phyloP scores from a whole-genome alignment of 2,113 vertebrate genomes.

The Phrynosoma platyrhinos region DNA sequence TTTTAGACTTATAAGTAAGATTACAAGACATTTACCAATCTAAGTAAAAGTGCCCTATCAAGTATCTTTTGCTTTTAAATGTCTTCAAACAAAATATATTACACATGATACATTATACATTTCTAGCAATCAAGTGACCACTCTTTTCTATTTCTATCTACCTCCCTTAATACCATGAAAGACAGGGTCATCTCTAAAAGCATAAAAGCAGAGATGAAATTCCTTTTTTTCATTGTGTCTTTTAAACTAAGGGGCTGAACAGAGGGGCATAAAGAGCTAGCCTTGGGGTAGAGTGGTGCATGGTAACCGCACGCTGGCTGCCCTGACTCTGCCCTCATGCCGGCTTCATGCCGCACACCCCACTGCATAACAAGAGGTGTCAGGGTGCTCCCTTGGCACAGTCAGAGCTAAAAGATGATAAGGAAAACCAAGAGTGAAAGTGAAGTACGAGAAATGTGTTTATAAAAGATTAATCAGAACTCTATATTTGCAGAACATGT shows the following conservation, averaged over 20 bases:
- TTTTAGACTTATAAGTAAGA: background rate
- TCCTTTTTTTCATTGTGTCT: background rate
- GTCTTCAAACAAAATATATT: background rate
- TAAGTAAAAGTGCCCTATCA: no score
- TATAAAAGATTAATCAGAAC: slow-evolving; percentile 23
- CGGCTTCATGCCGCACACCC: no score
- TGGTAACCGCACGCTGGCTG: no score
- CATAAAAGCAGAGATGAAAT: slow-evolving; percentile 12
- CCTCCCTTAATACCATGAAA: background rate
- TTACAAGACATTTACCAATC: background rate
- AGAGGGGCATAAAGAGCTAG: no score
- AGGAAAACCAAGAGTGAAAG: background rate
- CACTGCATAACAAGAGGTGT: no score
- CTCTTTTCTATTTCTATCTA: background rate
- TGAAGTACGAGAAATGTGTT: background rate
- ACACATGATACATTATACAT: slow-evolving; percentile 18
- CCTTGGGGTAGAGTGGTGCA: no score
- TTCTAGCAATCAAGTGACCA: fast-evolving
- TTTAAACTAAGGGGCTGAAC: background rate
- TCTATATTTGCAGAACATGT: slow-evolving; percentile 30
- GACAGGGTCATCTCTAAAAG: background rate
- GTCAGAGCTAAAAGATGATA: background rate
- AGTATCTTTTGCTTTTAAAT: background rate
- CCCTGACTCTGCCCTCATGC: no score
- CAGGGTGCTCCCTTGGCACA: no score